Conservation (phyloP, 2,888 invertebrate genomes). For the Nymphalis c-album region DNA sequence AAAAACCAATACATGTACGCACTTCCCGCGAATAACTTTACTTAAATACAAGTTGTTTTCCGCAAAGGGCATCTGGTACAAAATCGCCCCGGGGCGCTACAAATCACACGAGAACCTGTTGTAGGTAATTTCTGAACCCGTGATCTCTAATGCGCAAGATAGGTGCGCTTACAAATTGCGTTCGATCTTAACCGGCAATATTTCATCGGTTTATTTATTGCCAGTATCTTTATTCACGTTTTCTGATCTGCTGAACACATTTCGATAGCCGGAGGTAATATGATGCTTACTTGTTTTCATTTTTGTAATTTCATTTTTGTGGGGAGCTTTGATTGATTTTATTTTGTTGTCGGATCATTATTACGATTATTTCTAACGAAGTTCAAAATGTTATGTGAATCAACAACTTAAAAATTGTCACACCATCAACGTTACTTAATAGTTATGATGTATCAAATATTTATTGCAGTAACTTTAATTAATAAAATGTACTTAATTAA, state of each 20-base stretch:
- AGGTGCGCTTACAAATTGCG: constrained; percentile 74
- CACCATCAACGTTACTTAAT: too few relatives aligned
- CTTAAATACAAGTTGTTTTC: constrained; percentile 70
- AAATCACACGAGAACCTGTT: constrained; percentile 80
- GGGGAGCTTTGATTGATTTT: too few relatives aligned
- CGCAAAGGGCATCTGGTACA: constrained; percentile 66
- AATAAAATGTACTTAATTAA: too few relatives aligned
- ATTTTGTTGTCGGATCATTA: too few relatives aligned
- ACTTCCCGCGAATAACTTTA: constrained; percentile 57
- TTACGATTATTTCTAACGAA: too few relatives aligned
- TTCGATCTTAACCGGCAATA: constrained; percentile 73
- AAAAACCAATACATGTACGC: constrained; percentile 23
- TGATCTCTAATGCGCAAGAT: constrained; percentile 70
- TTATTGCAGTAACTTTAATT: too few relatives aligned
- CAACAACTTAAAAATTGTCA: too few relatives aligned
- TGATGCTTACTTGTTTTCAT: constrained; percentile 8
- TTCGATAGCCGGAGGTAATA: constrained; percentile 11
- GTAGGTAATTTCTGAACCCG: constrained; percentile 68
- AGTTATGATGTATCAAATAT: too few relatives aligned
- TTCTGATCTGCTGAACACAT: constrained; percentile 18
- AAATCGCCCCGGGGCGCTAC: constrained; percentile 72
- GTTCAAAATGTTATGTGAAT: too few relatives aligned
- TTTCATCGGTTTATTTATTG: constrained; percentile 75
- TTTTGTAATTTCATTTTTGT: neutral
- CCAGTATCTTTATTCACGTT: constrained; percentile 46